Conservation (phyloP, 2,797 vertebrate genomes). For the Characodon lateralis region DNA sequence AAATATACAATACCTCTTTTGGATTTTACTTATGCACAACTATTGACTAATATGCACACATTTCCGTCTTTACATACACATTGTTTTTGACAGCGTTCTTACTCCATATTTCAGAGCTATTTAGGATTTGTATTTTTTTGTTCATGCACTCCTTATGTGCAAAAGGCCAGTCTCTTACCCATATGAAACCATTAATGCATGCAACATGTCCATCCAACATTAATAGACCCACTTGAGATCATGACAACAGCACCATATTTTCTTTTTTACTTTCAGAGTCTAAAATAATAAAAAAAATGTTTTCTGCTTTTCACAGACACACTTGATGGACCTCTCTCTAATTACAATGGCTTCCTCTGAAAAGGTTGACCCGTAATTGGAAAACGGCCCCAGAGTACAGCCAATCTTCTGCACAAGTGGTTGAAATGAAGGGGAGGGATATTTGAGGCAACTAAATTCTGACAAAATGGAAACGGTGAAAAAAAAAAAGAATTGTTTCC, state of each 20-base stretch:
- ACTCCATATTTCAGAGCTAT: slow-evolving; percentile 52
- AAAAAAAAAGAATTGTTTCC: slow-evolving; percentile 36
- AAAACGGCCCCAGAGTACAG: slow-evolving; percentile 77
- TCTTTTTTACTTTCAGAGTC: slow-evolving; percentile 58
- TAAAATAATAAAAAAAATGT: slow-evolving; percentile 82
- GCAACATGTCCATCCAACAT: slow-evolving; percentile 81
- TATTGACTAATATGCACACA: no score
- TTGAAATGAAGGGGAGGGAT: slow-evolving; percentile 38
- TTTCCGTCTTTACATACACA: no score
- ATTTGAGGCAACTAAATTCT: slow-evolving; percentile 45
- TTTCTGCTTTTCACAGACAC: slow-evolving; percentile 85
- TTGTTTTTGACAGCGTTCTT: no score
- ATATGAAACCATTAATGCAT: slow-evolving; percentile 81
- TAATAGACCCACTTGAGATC: slow-evolving; percentile 88
- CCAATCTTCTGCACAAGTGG: slow-evolving; percentile 71
- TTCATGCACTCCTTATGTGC: slow-evolving; percentile 70
- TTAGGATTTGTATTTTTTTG: slow-evolving; percentile 69
- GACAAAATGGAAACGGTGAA: slow-evolving; percentile 48
- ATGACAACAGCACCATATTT: slow-evolving; percentile 51
- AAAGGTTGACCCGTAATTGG: slow-evolving; percentile 79
- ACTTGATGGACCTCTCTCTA: slow-evolving; percentile 79
- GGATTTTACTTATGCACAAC: no score
- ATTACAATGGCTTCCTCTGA: slow-evolving; percentile 82
- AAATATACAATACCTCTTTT: no score
- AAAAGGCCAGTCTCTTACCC: slow-evolving; percentile 62